Base-by-base conservation (phyloP, 2,113 vertebrate genomes). In the Lampris megalopsis region DNA sequence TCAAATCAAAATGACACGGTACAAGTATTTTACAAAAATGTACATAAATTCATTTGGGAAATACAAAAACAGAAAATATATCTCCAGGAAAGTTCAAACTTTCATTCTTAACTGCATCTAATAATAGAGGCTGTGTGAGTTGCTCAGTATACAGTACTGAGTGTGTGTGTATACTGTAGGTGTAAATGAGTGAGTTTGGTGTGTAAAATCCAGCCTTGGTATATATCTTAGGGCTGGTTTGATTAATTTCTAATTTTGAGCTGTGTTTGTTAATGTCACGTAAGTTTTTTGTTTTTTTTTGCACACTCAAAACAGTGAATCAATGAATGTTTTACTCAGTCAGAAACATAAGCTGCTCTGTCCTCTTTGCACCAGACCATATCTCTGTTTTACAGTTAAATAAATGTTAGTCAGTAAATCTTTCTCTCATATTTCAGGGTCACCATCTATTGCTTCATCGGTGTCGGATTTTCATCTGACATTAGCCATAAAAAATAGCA, bases 1-100 rank as follows among this genome's bases (percentile, higher is more conserved):
- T 35, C 6, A 45, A 58, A 10, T 43, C 1, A 71, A 50, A 64
- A 45, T 8, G 9, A 54, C 11, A 70, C n/a, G 1, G 10, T 50
- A 24, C 68, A 71, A 80, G 64, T 50, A 60, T 8, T 66, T 68
- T 40, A 69, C 67, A 81, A 58, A 81, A 73, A 73, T 75, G 2
- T 77, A 80, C 72, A 71, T 36, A 8, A 66, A 3, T 47, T 61
- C 24, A 66, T 10, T 7, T 66, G 62, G 41, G 70, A 49, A 82
- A 73, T 43, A 76, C 58, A 50, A 48, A 4, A 71, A 72, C 49
- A 62, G 56, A 65, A 13, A 62, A 58, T 37, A 60, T 76, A 56
- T 79, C 48, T 76, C 54, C 53, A 61, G n/a, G 3, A 61, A 73
- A 41, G 13, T 24, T 50, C 6, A 65, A 47, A 37, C 36, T 49